phyloP scores from a whole-genome alignment of 1,140 invertebrate genomes.

The Druon quercuslanigerum region DNA sequence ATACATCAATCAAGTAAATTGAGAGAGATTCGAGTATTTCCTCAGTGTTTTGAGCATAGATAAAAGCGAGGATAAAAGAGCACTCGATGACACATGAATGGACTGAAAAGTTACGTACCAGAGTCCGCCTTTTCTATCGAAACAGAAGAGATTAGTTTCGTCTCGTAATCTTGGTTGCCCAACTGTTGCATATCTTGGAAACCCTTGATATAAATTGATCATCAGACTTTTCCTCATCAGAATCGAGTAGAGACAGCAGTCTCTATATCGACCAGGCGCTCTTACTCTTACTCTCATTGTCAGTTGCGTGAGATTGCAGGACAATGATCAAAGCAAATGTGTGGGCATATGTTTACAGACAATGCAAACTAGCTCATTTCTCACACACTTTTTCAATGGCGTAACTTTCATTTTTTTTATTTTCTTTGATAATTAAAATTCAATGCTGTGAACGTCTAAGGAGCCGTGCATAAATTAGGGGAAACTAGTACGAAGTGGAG shows the following conservation, averaged over 20 bases:
- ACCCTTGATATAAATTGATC: constrained; percentile 6
- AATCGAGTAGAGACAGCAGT: constrained; percentile 3
- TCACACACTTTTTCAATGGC: background rate
- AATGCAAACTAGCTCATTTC: constrained; percentile 23
- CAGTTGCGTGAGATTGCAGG: constrained; percentile 2
- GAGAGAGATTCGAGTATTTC: background rate
- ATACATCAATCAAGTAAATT: no score
- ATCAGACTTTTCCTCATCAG: constrained; percentile 17
- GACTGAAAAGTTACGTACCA: constrained; percentile 17
- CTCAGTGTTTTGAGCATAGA: background rate
- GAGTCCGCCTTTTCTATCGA: background rate
- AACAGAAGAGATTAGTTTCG: background rate
- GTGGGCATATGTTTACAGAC: constrained; percentile 19
- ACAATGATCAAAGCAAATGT: constrained; percentile 19
- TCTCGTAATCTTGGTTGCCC: constrained; percentile 15
- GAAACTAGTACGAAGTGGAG: no score
- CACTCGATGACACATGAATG: background rate
- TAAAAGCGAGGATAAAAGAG: background rate
- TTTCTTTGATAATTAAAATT: background rate
- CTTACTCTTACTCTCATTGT: no score
- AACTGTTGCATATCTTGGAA: constrained; percentile 10
- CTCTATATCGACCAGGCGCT: constrained; percentile 7
- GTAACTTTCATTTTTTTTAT: constrained; percentile 1
- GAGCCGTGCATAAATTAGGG: no score
- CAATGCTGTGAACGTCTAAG: background rate